Percentiles rank a stretch among this genome's conserved stretches.
phyloP scores from a whole-genome alignment of 1,140 invertebrate genomes.

The Bradynema listronoti region DNA sequence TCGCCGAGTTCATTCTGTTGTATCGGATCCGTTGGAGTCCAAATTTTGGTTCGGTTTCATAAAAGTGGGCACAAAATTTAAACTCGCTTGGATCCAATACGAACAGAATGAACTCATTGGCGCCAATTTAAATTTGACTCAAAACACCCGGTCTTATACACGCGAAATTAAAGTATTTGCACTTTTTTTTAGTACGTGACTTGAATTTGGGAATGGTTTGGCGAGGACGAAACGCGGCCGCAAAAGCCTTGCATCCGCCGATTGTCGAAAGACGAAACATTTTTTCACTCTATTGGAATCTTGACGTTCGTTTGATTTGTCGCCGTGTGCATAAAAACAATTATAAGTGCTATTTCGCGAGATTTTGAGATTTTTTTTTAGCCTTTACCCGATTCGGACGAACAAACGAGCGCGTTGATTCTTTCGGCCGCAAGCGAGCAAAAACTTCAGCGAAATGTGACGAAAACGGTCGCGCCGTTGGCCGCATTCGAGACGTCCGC shows the following conservation, averaged over 20 bases:
- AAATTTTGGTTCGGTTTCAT: no score
- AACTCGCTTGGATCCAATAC: no score
- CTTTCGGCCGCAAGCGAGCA: background rate
- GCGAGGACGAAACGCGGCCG: constrained; percentile 36
- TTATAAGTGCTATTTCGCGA: background rate
- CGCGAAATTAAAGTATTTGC: no score
- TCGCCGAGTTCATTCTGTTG: no score
- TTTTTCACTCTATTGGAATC: constrained; percentile 35
- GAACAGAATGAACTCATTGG: no score
- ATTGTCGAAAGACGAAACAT: constrained; percentile 38
- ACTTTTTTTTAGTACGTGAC: constrained; percentile 29
- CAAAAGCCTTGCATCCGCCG: constrained; percentile 32
- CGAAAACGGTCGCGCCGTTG: background rate
- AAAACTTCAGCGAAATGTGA: background rate
- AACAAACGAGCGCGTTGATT: constrained; percentile 1
- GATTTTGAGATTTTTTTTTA: constrained; percentile 13
- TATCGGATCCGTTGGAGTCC: no score
- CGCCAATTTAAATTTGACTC: no score
- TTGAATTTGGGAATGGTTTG: constrained; percentile 12
- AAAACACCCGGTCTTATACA: no score
- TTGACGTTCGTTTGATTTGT: constrained; percentile 32
- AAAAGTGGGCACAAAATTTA: no score
- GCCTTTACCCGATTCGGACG: constrained; percentile 19
- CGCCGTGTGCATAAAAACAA: background rate
- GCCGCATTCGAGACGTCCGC: background rate